Conservation (phyloP, 1,140 invertebrate genomes). For the Lepidostoma basale region DNA sequence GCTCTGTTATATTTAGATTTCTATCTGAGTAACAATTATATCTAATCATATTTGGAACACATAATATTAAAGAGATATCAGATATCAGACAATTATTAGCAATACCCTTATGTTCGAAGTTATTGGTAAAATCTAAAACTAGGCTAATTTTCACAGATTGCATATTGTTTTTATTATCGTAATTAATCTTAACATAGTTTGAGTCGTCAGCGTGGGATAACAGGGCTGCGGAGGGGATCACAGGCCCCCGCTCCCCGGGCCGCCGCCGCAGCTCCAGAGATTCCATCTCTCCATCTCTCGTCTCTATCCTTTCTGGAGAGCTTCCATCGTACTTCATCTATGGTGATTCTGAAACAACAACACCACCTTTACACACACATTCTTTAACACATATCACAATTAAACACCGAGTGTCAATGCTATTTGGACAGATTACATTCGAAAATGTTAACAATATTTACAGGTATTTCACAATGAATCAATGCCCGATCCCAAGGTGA, state of each 20-base stretch:
- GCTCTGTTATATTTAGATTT: conserved; percentile 9
- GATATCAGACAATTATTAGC: conserved; percentile 66
- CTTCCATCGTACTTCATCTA: conserved; percentile 38
- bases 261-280: conserved; percentile 35
- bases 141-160: conserved; percentile 69
- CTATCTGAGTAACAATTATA: conserved; percentile 57
- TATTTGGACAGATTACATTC: not conserved
- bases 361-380: too few relatives aligned
- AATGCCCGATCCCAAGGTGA: not conserved
- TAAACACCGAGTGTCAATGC: not conserved
- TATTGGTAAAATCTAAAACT: conserved; percentile 62
- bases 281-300: conserved; percentile 38
- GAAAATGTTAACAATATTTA: not conserved
- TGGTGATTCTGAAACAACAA: conserved; percentile 38
- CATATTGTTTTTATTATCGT: conserved; percentile 67
- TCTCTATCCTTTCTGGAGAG: conserved; percentile 33
- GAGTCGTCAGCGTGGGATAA: conserved; percentile 62
- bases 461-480: not conserved
- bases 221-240: conserved; percentile 37
- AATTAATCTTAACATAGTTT: conserved; percentile 64
- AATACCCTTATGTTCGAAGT: conserved; percentile 63
- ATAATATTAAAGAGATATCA: conserved; percentile 66
- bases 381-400: not conserved
- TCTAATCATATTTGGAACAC: conserved; percentile 63
- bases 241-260: conserved; percentile 35